Conservation (phyloP, 2,113 vertebrate genomes). For the Corythornis madagascariensis region DNA sequence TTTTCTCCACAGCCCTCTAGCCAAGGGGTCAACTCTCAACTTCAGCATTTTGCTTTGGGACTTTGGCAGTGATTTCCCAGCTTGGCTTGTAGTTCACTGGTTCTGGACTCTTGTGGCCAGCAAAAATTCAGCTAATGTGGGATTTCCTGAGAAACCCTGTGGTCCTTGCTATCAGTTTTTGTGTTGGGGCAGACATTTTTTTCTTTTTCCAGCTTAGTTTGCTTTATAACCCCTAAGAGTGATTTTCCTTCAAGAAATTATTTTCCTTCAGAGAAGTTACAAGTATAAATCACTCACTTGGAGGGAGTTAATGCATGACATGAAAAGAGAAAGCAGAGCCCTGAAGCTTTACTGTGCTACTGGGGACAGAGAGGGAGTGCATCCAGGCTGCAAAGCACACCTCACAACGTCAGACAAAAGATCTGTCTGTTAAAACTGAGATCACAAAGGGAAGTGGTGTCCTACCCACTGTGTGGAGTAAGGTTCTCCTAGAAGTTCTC, state of each 20-base stretch:
- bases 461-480: neutral
- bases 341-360: neutral
- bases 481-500: neutral
- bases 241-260: conserved; percentile 1
- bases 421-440: neutral
- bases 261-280: neutral
- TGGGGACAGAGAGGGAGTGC: neutral
- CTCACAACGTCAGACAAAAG: neutral
- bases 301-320: neutral
- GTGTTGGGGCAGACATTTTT: neutral
- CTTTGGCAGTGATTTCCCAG: neutral
- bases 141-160: neutral
- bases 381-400: neutral
- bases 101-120: neutral
- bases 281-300: neutral
- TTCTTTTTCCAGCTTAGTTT: neutral
- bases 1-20: neutral
- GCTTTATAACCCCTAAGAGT: neutral
- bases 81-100: neutral
- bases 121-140: neutral
- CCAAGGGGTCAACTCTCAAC: neutral
- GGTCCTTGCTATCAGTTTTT: neutral
- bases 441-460: neutral
- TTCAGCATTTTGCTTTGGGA: neutral
- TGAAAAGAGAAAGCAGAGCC: neutral